phyloP scores from a whole-genome alignment of 2,113 vertebrate genomes.

The Poeciliopsis prolifica region DNA sequence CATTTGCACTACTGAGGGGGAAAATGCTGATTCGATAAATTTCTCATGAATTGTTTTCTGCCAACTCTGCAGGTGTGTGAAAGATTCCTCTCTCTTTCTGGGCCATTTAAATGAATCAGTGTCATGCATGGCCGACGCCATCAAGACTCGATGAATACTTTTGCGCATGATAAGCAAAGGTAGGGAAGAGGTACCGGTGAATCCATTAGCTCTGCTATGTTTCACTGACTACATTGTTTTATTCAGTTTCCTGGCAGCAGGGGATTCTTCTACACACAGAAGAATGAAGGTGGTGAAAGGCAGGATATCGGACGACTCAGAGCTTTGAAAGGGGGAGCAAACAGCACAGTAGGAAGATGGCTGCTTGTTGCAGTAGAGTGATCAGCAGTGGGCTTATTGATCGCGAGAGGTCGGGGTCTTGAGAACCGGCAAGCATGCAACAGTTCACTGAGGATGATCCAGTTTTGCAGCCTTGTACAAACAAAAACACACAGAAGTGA shows the following conservation, averaged over 20 bases:
- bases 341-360: slow-evolving; percentile 10
- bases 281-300: slow-evolving; percentile 46
- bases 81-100: slow-evolving; percentile 14
- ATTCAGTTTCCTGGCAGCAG: slow-evolving; percentile 53
- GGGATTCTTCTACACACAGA: slow-evolving; percentile 52
- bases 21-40: slow-evolving; percentile 65
- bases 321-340: slow-evolving; percentile 17
- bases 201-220: slow-evolving; percentile 76
- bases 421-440: background rate
- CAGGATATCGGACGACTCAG: slow-evolving; percentile 32
- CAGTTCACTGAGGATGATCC: slow-evolving; percentile 8
- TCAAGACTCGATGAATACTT: slow-evolving; percentile 72
- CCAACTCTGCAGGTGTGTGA: slow-evolving; percentile 66
- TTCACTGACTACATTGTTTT: slow-evolving; percentile 76
- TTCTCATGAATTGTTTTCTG: slow-evolving; percentile 58
- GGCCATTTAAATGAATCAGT: slow-evolving; percentile 72
- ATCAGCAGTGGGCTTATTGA: background rate
- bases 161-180: slow-evolving; percentile 71
- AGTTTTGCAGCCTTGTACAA: background rate
- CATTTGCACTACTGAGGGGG: slow-evolving; percentile 41
- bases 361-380: slow-evolving; percentile 13
- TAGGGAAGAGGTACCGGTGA: slow-evolving; percentile 59
- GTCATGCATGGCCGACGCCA: slow-evolving; percentile 67
- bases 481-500: background rate
- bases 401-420: slow-evolving; percentile 8